Evolutionary conservation across 2,888 invertebrate genomes (phyloP).

Genomic region (Callimorpha dominula): DNA sequence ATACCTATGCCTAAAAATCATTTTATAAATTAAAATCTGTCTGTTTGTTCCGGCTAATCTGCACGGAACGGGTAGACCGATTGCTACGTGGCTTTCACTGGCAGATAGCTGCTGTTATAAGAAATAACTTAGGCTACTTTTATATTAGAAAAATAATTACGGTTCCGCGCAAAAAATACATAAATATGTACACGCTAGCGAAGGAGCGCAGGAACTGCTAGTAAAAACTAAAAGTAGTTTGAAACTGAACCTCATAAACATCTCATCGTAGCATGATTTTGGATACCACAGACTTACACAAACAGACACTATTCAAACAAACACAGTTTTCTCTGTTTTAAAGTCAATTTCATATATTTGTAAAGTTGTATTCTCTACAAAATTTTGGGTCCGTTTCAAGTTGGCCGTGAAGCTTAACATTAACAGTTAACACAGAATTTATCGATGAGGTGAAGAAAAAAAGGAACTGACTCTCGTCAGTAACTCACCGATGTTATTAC

Average conservation of each 20-base stretch:
- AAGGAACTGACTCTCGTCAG: conserved; percentile 44
- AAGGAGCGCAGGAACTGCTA: too few relatives aligned
- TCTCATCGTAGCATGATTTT: not conserved
- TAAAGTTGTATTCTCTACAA: not conserved
- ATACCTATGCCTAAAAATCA: too few relatives aligned
- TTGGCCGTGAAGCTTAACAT: conserved; percentile 6
- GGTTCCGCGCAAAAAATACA: too few relatives aligned
- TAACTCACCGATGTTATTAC: conserved; percentile 44
- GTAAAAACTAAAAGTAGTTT: not conserved
- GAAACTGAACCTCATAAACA: not conserved
- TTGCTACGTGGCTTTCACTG: too few relatives aligned
- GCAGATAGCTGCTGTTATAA: too few relatives aligned
- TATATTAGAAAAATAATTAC: too few relatives aligned
- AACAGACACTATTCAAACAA: not conserved
- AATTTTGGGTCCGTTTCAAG: not conserved
- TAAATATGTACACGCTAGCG: too few relatives aligned
- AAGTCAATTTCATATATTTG: not conserved
- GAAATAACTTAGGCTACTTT: too few relatives aligned
- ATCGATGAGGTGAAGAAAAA: conserved; percentile 34
- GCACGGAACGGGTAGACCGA: too few relatives aligned
- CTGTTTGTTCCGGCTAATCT: too few relatives aligned
- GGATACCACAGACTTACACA: not conserved
- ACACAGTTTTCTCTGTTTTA: not conserved
- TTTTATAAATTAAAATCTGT: too few relatives aligned
- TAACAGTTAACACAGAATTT: conserved; percentile 2